phyloP scores from a whole-genome alignment of 2,888 invertebrate genomes.

The Tillus elongatus region DNA sequence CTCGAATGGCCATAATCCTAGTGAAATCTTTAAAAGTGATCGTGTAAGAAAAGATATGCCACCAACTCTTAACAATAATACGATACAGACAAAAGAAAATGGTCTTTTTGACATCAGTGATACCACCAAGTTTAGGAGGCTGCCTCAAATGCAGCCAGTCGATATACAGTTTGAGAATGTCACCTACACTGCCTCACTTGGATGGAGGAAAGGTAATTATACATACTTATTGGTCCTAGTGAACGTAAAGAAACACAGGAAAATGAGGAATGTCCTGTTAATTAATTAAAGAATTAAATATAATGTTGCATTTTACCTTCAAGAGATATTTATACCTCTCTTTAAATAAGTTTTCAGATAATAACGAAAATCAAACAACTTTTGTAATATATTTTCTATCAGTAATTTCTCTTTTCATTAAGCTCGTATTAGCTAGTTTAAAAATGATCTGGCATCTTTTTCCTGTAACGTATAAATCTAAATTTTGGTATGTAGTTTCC shows the following conservation, averaged over 20 bases:
- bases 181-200: slow-evolving; percentile 61
- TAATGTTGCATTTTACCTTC: too few relatives aligned
- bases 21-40: slow-evolving; percentile 15
- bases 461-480: too few relatives aligned
- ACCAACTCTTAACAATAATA: slow-evolving; percentile 1
- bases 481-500: too few relatives aligned
- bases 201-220: slow-evolving; percentile 67
- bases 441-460: too few relatives aligned
- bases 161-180: slow-evolving; percentile 69
- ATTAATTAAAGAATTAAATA: neutral
- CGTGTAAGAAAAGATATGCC: slow-evolving; percentile 15
- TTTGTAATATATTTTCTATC: too few relatives aligned
- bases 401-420: too few relatives aligned
- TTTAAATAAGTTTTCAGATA: too few relatives aligned
- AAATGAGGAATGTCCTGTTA: too few relatives aligned
- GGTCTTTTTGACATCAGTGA: slow-evolving; percentile 6
- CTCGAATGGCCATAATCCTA: slow-evolving; percentile 14
- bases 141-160: slow-evolving; percentile 36
- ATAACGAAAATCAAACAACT: too few relatives aligned
- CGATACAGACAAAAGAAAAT: slow-evolving; percentile 5
- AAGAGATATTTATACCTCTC: too few relatives aligned
- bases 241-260: neutral
- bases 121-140: slow-evolving; percentile 25
- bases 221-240: slow-evolving; percentile 18
- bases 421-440: too few relatives aligned